These are phyloP conservation scores for Cranoglanis bouderius DNA, from an alignment of 2,113 vertebrate species.

Conservation along the genomic window DNA sequence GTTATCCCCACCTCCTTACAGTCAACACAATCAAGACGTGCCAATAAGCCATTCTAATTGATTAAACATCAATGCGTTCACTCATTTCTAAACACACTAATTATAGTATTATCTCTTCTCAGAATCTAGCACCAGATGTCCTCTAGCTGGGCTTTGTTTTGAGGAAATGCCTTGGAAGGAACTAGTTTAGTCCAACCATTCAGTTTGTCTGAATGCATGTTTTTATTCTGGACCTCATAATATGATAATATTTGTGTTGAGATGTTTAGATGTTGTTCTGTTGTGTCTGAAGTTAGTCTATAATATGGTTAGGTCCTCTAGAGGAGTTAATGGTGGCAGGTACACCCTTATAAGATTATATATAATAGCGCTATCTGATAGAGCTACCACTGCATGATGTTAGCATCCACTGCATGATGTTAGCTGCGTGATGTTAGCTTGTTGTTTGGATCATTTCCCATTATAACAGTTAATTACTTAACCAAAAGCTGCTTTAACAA, in stretches of 20 bases:
- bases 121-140: conserved; percentile 41
- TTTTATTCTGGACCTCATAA: neutral
- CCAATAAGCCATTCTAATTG: conserved; percentile 57
- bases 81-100: conserved; percentile 54
- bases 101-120: conserved; percentile 40
- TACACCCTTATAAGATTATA: neutral
- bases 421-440: neutral
- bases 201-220: neutral
- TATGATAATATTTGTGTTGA: neutral
- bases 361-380: neutral
- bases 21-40: conserved; percentile 54
- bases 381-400: neutral
- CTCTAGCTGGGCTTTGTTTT: neutral
- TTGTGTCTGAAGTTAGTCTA: neutral
- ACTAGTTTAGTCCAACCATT: neutral
- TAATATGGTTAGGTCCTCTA: neutral
- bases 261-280: neutral
- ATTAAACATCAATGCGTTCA: conserved; percentile 54
- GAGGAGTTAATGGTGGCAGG: neutral
- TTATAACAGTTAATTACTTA: neutral
- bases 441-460: neutral
- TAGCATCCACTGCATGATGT: neutral
- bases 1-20: conserved; percentile 49
- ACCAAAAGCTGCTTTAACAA: neutral
- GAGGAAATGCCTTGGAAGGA: neutral